Conservation (phyloP, 2,888 invertebrate genomes). For the Pardosa pseudoannulata region DNA sequence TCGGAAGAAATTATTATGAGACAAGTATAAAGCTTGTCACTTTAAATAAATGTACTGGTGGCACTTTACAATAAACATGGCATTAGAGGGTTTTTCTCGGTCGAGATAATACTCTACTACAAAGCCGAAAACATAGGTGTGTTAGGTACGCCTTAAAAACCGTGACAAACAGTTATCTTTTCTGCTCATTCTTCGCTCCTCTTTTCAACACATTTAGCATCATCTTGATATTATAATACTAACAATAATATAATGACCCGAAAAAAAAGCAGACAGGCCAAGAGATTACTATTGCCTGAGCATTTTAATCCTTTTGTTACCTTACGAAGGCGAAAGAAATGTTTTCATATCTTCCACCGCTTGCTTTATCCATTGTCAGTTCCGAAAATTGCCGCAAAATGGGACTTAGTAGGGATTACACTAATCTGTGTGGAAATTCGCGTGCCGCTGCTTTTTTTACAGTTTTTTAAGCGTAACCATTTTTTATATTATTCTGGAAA, state of each 20-base stretch:
- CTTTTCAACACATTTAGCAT: constrained; percentile 40
- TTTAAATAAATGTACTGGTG: constrained; percentile 43
- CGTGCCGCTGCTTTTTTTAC: constrained; percentile 47
- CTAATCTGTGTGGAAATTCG: constrained; percentile 66
- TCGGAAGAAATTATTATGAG: background rate
- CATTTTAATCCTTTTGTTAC: constrained; percentile 63
- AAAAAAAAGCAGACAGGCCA: constrained; percentile 7
- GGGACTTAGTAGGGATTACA: constrained; percentile 59
- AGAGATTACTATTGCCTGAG: constrained; percentile 27
- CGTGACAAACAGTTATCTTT: constrained; percentile 58
- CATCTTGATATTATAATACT: constrained; percentile 50
- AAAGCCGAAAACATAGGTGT: constrained; percentile 57
- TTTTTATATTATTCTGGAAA: constrained; percentile 27
- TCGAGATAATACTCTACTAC: background rate
- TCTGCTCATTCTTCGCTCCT: constrained; percentile 6
- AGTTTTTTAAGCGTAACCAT: constrained; percentile 12
- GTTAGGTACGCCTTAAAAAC: constrained; percentile 58
- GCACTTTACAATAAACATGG: constrained; percentile 49
- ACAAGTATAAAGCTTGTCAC: constrained; percentile 49
- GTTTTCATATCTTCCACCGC: constrained; percentile 56
- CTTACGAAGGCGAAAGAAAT: constrained; percentile 46
- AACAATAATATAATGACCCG: constrained; percentile 54
- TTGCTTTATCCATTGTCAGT: constrained; percentile 36
- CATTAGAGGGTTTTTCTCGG: constrained; percentile 15
- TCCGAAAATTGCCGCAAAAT: constrained; percentile 63